phyloP scores from a whole-genome alignment of 2,113 vertebrate species.

The Neopipo cinnamomea region DNA sequence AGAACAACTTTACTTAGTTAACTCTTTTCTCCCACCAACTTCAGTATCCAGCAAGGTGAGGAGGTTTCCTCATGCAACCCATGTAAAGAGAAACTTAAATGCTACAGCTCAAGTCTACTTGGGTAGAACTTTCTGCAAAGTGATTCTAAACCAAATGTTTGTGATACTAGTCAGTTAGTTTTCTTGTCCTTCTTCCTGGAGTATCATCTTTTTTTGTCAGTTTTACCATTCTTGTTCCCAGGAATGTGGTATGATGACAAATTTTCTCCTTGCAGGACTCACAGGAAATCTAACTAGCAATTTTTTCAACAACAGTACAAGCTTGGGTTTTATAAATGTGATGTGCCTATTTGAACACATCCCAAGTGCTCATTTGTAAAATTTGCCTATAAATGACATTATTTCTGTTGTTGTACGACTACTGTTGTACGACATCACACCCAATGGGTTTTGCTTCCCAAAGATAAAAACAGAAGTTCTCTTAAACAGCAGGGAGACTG shows the following conservation, averaged over 20 bases:
- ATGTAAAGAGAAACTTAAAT: background rate
- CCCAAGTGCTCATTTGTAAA: background rate
- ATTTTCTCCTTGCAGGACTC: background rate
- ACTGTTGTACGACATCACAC: background rate
- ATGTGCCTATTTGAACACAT: background rate
- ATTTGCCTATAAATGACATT: background rate
- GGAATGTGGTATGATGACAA: background rate
- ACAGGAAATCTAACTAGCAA: background rate
- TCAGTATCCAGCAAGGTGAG: background rate
- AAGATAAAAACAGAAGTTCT: background rate
- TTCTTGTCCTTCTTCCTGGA: background rate
- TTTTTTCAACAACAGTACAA: background rate
- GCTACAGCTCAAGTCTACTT: background rate
- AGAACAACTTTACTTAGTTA: background rate
- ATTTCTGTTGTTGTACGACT: background rate
- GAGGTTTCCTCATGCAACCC: background rate
- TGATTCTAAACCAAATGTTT: background rate
- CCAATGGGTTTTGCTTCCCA: background rate
- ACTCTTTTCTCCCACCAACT: background rate
- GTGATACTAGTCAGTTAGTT: background rate
- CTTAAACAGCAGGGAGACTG: background rate
- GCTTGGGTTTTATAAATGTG: background rate
- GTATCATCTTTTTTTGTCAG: background rate
- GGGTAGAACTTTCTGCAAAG: background rate
- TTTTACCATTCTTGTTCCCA: background rate